phyloP scores from a whole-genome alignment of 2,797 vertebrate genomes.

The Sebastiscus tertius region DNA sequence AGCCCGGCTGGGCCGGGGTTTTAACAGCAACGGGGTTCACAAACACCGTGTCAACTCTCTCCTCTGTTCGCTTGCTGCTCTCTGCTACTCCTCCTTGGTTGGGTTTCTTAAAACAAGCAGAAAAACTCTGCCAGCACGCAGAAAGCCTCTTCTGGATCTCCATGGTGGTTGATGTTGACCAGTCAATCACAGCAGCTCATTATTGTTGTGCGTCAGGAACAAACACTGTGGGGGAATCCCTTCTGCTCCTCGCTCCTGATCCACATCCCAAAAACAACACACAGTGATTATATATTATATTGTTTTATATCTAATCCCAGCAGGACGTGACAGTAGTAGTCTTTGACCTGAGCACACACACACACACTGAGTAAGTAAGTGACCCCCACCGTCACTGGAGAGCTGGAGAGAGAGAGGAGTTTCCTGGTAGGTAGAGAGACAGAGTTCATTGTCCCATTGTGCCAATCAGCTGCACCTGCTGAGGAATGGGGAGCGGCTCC shows the following conservation, averaged over 20 bases:
- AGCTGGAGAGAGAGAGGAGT: too few species aligned
- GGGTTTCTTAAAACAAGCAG: constrained; percentile 55
- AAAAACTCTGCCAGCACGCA: constrained; percentile 54
- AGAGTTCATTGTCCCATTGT: neutral
- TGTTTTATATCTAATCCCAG: neutral
- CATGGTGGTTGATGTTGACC: constrained; percentile 24
- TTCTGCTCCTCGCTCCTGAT: constrained; percentile 1
- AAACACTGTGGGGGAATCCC: neutral
- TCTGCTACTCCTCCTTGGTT: accelerated
- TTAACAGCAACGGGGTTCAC: accelerated
- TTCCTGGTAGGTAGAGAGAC: too few species aligned
- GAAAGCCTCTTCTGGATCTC: constrained; percentile 27
- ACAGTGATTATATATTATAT: neutral
- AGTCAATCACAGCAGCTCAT: constrained; percentile 37
- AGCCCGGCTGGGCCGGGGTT: accelerated
- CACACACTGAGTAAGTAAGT: neutral
- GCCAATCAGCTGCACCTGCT: constrained; percentile 60
- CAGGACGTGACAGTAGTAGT: neutral
- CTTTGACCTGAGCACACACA: neutral
- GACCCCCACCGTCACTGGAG: too few species aligned
- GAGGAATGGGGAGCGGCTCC: constrained; percentile 57
- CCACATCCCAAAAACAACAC: neutral
- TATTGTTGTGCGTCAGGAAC: neutral
- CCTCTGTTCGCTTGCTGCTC: accelerated
- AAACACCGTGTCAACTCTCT: accelerated